Evolutionary conservation across 2,797 vertebrate genomes (phyloP), one percentile per base, ranked within the genome.

Genomic region (Thunnus albacares): DNA sequence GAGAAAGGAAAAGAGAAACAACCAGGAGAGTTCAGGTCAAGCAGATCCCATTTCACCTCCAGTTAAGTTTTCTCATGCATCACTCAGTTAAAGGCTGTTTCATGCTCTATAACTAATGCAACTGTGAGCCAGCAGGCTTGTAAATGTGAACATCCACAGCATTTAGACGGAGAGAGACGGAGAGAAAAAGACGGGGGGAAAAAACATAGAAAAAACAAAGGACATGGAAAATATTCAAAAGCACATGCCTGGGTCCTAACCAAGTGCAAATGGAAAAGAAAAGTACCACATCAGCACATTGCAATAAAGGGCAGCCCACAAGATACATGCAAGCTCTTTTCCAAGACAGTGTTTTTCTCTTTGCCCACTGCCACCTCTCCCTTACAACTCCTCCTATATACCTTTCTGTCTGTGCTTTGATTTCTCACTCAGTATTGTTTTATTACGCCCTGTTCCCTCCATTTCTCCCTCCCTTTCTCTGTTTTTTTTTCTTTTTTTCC

Each of bases 221-320:
- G 80, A 90, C 61, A 77, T 91, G 94, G 94, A 94, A 94, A 91
- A 90, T 82, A 92, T 89, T 93, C 75, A 86, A 88, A 79, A 88
- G 80, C 88, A 90, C 86, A 92, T 93, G 92, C 81, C 82, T 90
- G 87, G 75, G 82, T 89, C 84, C 77, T 88, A 88, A 92, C 91
- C 89, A 80, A 93, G 90, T 83, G 86, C 92, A 90, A 93, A 90
- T 92, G 95, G 94, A 94, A 94, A 95, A 91, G 86, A 93, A 94
- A 95, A 92, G 80, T 52, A 71, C 88, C 57, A 58, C 86, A 90
- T 95, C 94, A 95, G 95, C 94, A 92, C 82, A 92, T 90, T 87
- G 85, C 91, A 88, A 82, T 81, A 86, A 87, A 92, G 88, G 91
- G 90, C 85, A 92, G 87, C 88, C 93, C 92, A 87, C 92, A 95